A percentile compares a stretch with the other conserved stretches of the same genome.
Evolutionary conservation across 2,797 vertebrate species (phyloP).

Genomic region (Danio choprae): DNA sequence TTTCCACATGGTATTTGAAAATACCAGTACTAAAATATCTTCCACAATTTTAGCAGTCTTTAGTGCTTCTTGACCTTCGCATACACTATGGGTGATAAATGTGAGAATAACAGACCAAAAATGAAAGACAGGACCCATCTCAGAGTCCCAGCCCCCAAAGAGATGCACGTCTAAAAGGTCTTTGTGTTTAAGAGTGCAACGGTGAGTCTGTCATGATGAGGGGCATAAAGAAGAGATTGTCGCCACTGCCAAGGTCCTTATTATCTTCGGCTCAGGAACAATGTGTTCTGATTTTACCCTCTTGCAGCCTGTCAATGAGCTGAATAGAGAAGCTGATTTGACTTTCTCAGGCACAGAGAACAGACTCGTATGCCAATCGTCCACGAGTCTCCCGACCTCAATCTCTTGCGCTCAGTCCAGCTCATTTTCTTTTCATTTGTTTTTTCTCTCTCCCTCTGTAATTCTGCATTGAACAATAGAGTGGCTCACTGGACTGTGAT

Average conservation of each 20-base stretch:
- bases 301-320: slow-evolving; percentile 73
- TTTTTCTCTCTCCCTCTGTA: slow-evolving; percentile 4
- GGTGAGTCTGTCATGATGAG: slow-evolving; percentile 63
- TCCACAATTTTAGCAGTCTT: not conserved
- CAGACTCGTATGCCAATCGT: slow-evolving; percentile 56
- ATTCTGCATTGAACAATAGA: slow-evolving; percentile 66
- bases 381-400: slow-evolving; percentile 6
- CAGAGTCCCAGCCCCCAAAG: slow-evolving; percentile 28
- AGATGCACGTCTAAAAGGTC: slow-evolving; percentile 52
- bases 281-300: slow-evolving; percentile 78
- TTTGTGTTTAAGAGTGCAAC: slow-evolving; percentile 55
- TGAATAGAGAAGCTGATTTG: slow-evolving; percentile 76
- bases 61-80: not conserved
- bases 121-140: slow-evolving; percentile 30
- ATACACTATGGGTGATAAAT: not conserved
- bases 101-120: not conserved
- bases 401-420: slow-evolving; percentile 18
- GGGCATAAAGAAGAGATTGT: slow-evolving; percentile 59
- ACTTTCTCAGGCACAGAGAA: slow-evolving; percentile 66
- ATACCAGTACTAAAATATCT: not conserved
- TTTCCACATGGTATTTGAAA: not conserved
- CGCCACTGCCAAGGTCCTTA: slow-evolving; percentile 64
- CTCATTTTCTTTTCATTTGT: slow-evolving; percentile 31
- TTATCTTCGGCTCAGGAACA: slow-evolving; percentile 71
- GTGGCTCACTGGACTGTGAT: slow-evolving; percentile 57